phyloP scores from a whole-genome alignment of 1,140 invertebrate genomes.

The Drosophila azteca region DNA sequence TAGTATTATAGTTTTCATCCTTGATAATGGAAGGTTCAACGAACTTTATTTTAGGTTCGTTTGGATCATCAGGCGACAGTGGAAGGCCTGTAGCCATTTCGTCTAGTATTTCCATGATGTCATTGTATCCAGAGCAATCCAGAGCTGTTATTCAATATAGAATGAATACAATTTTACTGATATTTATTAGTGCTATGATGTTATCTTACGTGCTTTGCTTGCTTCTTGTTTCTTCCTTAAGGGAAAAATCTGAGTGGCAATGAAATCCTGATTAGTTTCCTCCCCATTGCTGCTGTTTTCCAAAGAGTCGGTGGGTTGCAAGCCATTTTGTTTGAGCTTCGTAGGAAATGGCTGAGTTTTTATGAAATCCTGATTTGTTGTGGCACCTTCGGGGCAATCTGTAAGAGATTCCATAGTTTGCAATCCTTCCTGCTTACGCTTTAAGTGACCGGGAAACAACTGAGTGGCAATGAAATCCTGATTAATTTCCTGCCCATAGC shows the following conservation, averaged over 20 bases:
- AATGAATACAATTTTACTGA: no score
- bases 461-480: slow-evolving; percentile 37
- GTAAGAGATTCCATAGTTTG: background rate
- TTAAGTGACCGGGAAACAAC: background rate
- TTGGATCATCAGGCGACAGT: slow-evolving; percentile 6
- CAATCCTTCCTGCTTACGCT: no score
- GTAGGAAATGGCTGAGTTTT: slow-evolving; percentile 13
- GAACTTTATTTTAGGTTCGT: slow-evolving; percentile 12
- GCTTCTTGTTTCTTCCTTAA: background rate
- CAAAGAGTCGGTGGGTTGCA: no score
- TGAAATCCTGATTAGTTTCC: slow-evolving; percentile 27
- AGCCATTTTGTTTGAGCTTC: no score
- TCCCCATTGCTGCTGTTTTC: background rate
- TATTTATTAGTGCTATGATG: no score
- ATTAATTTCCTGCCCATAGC: background rate
- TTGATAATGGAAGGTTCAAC: slow-evolving; percentile 17
- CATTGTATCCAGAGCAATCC: slow-evolving; percentile 12
- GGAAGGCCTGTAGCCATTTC: slow-evolving; percentile 40
- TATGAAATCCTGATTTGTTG: slow-evolving; percentile 31
- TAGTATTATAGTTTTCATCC: slow-evolving; percentile 21
- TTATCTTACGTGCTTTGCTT: background rate
- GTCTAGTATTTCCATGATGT: slow-evolving; percentile 39
- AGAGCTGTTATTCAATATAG: background rate
- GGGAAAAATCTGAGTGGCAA: slow-evolving; percentile 19
- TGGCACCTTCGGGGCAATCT: background rate